Evolutionary conservation across 2,888 invertebrate genomes (phyloP).

Genomic region (Microdon myrmicae): DNA sequence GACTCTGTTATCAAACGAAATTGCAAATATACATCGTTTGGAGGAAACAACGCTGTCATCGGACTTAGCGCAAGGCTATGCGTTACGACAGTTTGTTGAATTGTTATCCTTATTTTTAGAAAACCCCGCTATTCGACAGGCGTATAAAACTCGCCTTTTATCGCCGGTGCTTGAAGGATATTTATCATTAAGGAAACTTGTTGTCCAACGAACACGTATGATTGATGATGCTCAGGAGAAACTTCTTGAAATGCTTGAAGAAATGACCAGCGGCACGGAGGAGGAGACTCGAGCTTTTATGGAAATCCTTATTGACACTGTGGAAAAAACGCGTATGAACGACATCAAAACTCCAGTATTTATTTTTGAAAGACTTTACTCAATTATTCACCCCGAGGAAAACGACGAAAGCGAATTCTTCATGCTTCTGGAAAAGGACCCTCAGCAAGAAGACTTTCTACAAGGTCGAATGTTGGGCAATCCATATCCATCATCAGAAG

Average conservation of each 20-base stretch:
- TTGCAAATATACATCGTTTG: slow-evolving; percentile 85
- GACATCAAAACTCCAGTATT: slow-evolving; percentile 97
- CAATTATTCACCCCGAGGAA: slow-evolving; percentile 97
- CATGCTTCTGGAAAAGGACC: slow-evolving; percentile 95
- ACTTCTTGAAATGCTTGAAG: slow-evolving; percentile 89
- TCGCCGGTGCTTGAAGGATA: slow-evolving; percentile 85
- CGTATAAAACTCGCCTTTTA: slow-evolving; percentile 88
- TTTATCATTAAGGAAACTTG: slow-evolving; percentile 86
- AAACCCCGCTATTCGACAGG: slow-evolving; percentile 85
- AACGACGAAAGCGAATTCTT: slow-evolving; percentile 97
- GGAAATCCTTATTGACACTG: slow-evolving; percentile 96
- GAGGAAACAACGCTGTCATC: slow-evolving; percentile 94
- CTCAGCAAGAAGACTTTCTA: slow-evolving; percentile 98
- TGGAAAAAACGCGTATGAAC: slow-evolving; percentile 88
- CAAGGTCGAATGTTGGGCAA: slow-evolving; percentile 97
- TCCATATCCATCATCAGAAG: slow-evolving; percentile 94
- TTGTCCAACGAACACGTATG: slow-evolving; percentile 92
- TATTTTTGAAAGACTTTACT: slow-evolving; percentile 95
- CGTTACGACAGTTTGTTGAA: slow-evolving; percentile 89
- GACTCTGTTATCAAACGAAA: slow-evolving; percentile 86
- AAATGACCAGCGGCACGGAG: slow-evolving; percentile 95
- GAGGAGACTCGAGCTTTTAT: slow-evolving; percentile 96
- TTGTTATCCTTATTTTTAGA: slow-evolving; percentile 88
- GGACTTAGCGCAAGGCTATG: slow-evolving; percentile 93
- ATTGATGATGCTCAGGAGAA: slow-evolving; percentile 98